Conservation (phyloP, 2,797 vertebrate genomes). For the Lithobates sylvaticus region DNA sequence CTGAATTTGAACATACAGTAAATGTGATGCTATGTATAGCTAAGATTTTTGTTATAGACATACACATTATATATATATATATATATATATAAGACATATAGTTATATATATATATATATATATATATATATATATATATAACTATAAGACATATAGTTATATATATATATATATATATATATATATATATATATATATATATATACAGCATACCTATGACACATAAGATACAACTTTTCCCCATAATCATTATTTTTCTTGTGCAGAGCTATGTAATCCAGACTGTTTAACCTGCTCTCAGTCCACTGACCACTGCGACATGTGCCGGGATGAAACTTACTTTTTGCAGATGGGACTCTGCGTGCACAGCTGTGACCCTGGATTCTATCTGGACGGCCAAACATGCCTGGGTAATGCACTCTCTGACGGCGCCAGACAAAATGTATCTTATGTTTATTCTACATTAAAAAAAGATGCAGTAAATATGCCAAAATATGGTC, state of each 20-base stretch:
- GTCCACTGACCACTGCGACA: conserved; percentile 80
- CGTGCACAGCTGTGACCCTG: conserved; percentile 79
- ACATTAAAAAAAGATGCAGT: not conserved
- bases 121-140: too few species aligned
- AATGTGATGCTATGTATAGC: not conserved
- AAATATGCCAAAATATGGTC: not conserved
- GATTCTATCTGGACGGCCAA: conserved; percentile 79
- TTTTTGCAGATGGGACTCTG: conserved; percentile 83
- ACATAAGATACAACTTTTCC: not conserved
- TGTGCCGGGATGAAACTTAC: conserved; percentile 82
- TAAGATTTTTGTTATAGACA: not conserved
- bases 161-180: too few species aligned
- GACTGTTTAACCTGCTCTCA: conserved; percentile 87
- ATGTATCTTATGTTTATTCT: not conserved
- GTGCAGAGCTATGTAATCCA: conserved; percentile 82
- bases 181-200: too few species aligned
- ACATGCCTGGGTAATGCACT: conserved; percentile 83
- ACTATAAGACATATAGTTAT: too few species aligned
- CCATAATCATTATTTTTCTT: conserved; percentile 43
- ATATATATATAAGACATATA: too few species aligned
- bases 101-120: too few species aligned
- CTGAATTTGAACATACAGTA: too few species aligned
- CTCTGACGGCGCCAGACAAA: not conserved
- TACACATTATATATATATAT: too few species aligned
- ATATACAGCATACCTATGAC: too few species aligned